Conservation (phyloP, 2,888 invertebrate genomes). For the Metalampra italica region DNA sequence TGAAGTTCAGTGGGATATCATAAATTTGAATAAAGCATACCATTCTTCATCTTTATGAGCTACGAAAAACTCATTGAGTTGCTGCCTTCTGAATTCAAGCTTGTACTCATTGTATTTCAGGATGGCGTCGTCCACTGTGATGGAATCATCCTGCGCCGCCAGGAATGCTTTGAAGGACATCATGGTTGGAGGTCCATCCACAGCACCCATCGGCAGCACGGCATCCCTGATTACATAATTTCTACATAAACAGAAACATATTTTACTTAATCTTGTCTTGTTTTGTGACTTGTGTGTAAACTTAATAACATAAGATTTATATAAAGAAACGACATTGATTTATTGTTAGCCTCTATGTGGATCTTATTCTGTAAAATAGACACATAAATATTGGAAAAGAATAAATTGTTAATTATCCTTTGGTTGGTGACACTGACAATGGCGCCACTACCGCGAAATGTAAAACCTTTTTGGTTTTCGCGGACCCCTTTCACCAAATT, state of each 20-base stretch:
- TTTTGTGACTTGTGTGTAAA: not conserved
- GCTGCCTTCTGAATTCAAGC: slow-evolving; percentile 96
- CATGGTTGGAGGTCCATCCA: slow-evolving; percentile 94
- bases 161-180: slow-evolving; percentile 98
- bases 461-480: too few relatives aligned
- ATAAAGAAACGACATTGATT: too few relatives aligned
- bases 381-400: too few relatives aligned
- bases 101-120: slow-evolving; percentile 99
- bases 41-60: slow-evolving; percentile 99
- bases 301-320: not conserved
- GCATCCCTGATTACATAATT: slow-evolving; percentile 63
- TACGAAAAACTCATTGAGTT: slow-evolving; percentile 98
- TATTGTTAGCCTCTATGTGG: too few relatives aligned
- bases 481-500: too few relatives aligned
- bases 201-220: slow-evolving; percentile 62
- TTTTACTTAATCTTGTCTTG: not conserved
- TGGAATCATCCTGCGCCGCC: slow-evolving; percentile 97
- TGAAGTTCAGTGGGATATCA: not conserved
- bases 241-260: slow-evolving; percentile 6
- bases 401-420: too few relatives aligned
- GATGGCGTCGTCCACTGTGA: slow-evolving; percentile 97
- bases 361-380: too few relatives aligned
- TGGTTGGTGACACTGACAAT: too few relatives aligned
- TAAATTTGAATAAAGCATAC: slow-evolving; percentile 79
- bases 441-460: too few relatives aligned